Percentiles rank a stretch among this genome's conserved stretches.
These are phyloP conservation scores for Dryococelus australis DNA, from an alignment of 2,888 invertebrate species.

Conservation along the genomic window DNA sequence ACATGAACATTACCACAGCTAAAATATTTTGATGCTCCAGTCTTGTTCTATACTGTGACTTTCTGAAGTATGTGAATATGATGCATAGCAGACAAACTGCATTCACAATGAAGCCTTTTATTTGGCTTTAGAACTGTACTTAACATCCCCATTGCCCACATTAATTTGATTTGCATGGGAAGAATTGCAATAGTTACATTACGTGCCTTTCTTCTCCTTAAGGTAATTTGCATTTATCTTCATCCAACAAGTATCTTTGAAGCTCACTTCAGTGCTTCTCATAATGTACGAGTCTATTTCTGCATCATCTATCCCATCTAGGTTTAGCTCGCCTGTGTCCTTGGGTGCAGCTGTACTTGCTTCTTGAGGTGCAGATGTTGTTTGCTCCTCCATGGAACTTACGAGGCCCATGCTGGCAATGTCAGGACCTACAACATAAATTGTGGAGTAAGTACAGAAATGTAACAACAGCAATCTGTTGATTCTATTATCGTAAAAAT, in stretches of 20 bases:
- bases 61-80: no score
- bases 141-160: no score
- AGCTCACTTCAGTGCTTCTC: slow-evolving; percentile 77
- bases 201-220: slow-evolving; percentile 77
- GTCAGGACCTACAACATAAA: slow-evolving; percentile 55
- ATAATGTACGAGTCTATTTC: slow-evolving; percentile 90
- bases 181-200: background rate
- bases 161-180: no score
- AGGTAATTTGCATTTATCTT: slow-evolving; percentile 87
- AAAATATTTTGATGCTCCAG: no score
- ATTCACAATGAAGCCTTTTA: no score
- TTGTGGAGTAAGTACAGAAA: background rate
- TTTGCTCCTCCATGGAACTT: slow-evolving; percentile 60
- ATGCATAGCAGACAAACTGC: no score
- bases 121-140: no score
- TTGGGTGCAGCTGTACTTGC: slow-evolving; percentile 9
- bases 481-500: no score
- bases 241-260: slow-evolving; percentile 89
- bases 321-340: slow-evolving; percentile 67
- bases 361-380: slow-evolving; percentile 42
- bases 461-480: background rate
- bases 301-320: slow-evolving; percentile 83
- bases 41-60: no score
- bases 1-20: no score
- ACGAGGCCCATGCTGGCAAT: slow-evolving; percentile 81